Evolutionary conservation across 2,888 invertebrate genomes (phyloP), one percentile per base, ranked within the genome.

Genomic region (Diplazon laetatorius): DNA sequence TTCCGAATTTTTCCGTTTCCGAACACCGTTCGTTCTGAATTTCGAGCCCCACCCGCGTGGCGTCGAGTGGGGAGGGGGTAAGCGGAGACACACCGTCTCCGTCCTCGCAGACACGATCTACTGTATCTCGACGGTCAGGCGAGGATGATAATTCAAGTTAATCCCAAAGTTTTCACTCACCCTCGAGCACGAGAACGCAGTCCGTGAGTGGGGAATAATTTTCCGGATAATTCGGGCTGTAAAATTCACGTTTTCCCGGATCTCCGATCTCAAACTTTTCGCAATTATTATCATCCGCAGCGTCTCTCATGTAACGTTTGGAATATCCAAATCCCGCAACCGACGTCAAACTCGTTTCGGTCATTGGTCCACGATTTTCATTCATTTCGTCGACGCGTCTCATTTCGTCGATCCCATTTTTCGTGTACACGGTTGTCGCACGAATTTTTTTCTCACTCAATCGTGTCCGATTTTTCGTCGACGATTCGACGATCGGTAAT

Each of bases 221-320:
- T 65, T 92, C 92, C 9, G 95, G 95, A 91, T 93, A 95, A 81
- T 94, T 93, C 0, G 96, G 95, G 83, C 95, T 95, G 88, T 93
- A 94, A 87, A 96, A 94, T 86, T 94, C 94, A 83, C 92, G 92
- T 84, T 92, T 93, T n/a, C 89, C 91, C 8, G 91, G 90, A 84
- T 94, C 93, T 16, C 93, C 94, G 70, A 92, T 89, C 16, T 89
- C 89, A 87, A 95, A 95, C 79, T 93, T 92, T 73, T 92, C 92
- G 88, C 95, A 95, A 68, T 87, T 84, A n/a, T 46, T 30, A 48
- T 60, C 73, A 60, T 85, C 80, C 18, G 82, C 46, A 2, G 84
- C 76, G 60, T 90, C 88, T 60, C 90, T 87, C 82, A 85, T 86
- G 35, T 85, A 85, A 9, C 90, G 88, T 48, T 85, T 80, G 3